A percentile compares a stretch with the other conserved stretches of the same genome.
Evolutionary conservation across 1,140 invertebrate species (phyloP).

Genomic region (Drosophila lacteicornis): DNA sequence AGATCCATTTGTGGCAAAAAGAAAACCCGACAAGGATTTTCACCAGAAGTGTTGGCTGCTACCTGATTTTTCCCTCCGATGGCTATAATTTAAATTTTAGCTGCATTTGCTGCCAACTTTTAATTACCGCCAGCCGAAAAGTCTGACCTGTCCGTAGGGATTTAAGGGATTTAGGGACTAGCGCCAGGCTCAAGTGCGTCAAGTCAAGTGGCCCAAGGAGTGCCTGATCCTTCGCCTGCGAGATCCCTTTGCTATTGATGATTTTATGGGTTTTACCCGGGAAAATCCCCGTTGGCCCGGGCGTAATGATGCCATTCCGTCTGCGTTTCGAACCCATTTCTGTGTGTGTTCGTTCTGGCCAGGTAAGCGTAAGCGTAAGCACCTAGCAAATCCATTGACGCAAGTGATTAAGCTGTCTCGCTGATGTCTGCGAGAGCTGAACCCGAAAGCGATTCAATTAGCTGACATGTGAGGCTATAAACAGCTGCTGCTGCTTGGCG

Average conservation of each 20-base stretch:
- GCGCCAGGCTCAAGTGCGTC: constrained; percentile 54
- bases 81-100: constrained; percentile 21
- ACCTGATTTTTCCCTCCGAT: constrained; percentile 16
- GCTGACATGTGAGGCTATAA: constrained; percentile 45
- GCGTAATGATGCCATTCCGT: constrained; percentile 74
- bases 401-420: constrained; percentile 77
- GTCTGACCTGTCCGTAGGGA: constrained; percentile 35
- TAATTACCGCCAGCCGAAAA: constrained; percentile 38
- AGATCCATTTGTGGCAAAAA: constrained; percentile 5
- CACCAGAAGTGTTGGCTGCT: constrained; percentile 8
- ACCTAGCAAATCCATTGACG: constrained; percentile 69
- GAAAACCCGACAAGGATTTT: constrained; percentile 20
- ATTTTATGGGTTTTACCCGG: constrained; percentile 81
- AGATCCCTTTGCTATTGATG: constrained; percentile 63
- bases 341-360: constrained; percentile 6
- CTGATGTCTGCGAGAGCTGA: constrained; percentile 56
- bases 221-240: constrained; percentile 10
- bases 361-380: constrained; percentile 42
- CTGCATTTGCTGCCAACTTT: constrained; percentile 16
- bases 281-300: constrained; percentile 48
- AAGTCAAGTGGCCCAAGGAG: constrained; percentile 41
- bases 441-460: constrained; percentile 41
- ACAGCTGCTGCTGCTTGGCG: constrained; percentile 50
- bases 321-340: constrained; percentile 38
- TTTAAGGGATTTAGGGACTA: constrained; percentile 21